Evolutionary conservation across 2,888 invertebrate species (phyloP), one percentile per base, ranked within the genome.

Genomic region (Odontocolon sp.): DNA sequence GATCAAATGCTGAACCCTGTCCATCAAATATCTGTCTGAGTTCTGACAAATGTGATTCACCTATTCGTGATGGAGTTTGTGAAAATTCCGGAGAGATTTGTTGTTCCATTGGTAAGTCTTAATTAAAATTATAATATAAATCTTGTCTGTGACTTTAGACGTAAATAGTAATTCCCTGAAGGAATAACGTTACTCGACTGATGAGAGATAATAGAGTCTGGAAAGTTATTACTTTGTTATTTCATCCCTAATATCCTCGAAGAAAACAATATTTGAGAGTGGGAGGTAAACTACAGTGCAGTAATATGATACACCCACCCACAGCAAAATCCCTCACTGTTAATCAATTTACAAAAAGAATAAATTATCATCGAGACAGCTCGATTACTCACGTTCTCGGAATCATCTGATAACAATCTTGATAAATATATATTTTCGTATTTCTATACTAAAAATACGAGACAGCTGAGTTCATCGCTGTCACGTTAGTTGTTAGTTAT

Each of bases 21-120:
- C 59, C 68, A 0, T 0, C 6, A 14, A 81, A 76, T 9, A 82
- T 83, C 14, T 86, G 86, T 31, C 0, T 85, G n/a, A 2, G 67
- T 1, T 1, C 63, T 3, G n/a, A 70, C 0, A 63, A 78, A 16
- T 86, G 86, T 11, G 80, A 81, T 0, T 3, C 1, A 3, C 0
- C 1, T 1, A 0, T 68, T 0, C 21, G 5, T 1, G 14, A 6
- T 4, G 26, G 38, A 33, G 2, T 21, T 8, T 79, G 79, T 42
- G 21, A 21, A 1, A 40, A 57, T 21, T 11, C 63, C n/a, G 57
- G 38, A 14, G 9, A 50, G 0, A 18, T 2, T n/a, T 81, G 81
- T 56, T 81, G 81, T 59, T 70, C 77, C 5, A 5, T 80, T 8
- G 71, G 81, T 81, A 52, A 81, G 61, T 61, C 54, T 36, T 2